phyloP scores from a whole-genome alignment of 2,797 vertebrate species.

The Alouatta caraya region DNA sequence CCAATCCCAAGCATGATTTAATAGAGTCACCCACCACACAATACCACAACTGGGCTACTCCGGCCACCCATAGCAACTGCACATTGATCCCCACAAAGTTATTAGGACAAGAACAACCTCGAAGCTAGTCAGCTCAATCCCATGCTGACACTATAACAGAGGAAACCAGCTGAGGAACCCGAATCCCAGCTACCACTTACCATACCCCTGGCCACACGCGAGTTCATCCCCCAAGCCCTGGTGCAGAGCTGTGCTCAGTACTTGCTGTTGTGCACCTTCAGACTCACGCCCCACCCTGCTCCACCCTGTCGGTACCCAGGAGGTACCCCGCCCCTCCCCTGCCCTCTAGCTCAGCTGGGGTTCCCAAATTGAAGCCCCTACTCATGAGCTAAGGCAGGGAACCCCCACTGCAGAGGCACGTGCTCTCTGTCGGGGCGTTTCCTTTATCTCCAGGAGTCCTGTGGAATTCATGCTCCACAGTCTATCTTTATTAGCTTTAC shows the following conservation, averaged over 20 bases:
- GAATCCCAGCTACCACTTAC: not conserved
- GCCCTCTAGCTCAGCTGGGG: not conserved
- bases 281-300: not conserved
- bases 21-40: not conserved
- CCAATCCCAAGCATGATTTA: not conserved
- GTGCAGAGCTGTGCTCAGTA: not conserved
- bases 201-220: not conserved
- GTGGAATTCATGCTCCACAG: not conserved
- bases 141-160: not conserved
- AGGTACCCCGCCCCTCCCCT: not conserved
- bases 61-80: not conserved
- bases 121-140: not conserved
- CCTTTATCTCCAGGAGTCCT: constrained; percentile 23
- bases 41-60: not conserved
- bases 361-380: not conserved
- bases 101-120: not conserved
- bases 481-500: constrained; percentile 31
- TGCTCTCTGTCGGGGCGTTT: not conserved
- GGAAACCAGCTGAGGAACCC: not conserved
- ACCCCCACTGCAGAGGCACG: too few relatives aligned
- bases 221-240: not conserved
- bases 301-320: not conserved
- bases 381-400: not conserved
- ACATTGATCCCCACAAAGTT: not conserved
- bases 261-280: not conserved